Evolutionary conservation across 2,888 invertebrate species (phyloP).

Genomic region (Zygogramma bicolorata): DNA sequence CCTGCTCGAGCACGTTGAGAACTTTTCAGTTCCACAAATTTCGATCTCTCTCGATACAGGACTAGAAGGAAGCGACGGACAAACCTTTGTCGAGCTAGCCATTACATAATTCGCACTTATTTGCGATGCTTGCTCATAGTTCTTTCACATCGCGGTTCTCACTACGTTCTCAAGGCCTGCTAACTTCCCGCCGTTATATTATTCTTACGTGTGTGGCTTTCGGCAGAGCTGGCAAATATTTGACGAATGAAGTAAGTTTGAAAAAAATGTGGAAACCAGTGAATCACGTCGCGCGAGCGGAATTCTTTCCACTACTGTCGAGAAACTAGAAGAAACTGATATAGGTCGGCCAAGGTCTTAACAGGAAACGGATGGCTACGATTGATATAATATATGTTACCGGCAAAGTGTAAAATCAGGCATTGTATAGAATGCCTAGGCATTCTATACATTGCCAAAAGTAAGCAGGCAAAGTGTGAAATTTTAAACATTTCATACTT

Average conservation of each 20-base stretch:
- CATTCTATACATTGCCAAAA: no score
- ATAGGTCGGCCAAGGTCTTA: not conserved
- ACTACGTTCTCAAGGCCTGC: conserved; percentile 16
- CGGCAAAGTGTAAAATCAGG: no score
- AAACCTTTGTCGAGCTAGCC: not conserved
- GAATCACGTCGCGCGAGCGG: not conserved
- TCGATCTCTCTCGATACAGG: no score
- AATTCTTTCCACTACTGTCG: not conserved
- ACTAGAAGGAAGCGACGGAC: not conserved
- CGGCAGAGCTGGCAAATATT: not conserved
- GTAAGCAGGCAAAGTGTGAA: no score
- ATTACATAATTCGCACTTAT: not conserved
- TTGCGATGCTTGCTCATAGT: not conserved
- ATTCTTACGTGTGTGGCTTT: not conserved
- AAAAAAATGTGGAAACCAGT: not conserved
- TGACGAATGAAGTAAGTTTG: not conserved
- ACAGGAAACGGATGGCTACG: not conserved
- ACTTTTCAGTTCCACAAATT: no score
- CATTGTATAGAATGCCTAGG: not conserved
- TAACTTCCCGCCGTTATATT: conserved; percentile 7
- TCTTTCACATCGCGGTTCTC: not conserved
- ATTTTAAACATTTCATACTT: no score
- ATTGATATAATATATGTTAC: not conserved
- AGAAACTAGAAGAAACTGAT: not conserved
- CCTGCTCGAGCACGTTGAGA: no score